Evolutionary conservation across 2,113 vertebrate genomes (phyloP), one percentile per base, ranked within the genome.

Genomic region (Chaenogobius annularis): DNA sequence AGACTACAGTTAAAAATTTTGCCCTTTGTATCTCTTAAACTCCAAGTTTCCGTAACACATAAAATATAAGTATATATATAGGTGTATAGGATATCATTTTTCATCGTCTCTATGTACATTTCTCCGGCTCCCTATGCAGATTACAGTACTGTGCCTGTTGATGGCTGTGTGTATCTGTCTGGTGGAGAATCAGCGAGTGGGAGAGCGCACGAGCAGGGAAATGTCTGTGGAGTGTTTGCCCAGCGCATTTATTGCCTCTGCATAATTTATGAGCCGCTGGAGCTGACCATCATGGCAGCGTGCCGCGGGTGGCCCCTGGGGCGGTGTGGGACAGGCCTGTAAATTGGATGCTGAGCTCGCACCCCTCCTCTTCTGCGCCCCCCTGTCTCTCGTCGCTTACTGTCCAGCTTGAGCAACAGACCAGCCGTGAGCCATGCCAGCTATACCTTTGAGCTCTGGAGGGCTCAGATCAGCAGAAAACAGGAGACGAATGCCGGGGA

Each of bases 201-300:
- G 74, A 79, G 87, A 87, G 91, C 87, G 91, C 82, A 90, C 86
- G 85, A 83, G 85, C 79, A 69, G 82, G 82, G 71, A 78, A 85
- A 72, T 79, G 79, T 90, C 82, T 86, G 86, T 93, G 91, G 85
- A 91, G 91, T 94, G 93, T 95, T 96, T 95, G 94, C 94, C 87
- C 92, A 94, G 92, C 89, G 91, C 93, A 75, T 96, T 97, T 97
- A 98, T 97, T 97, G 95, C 93, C 89, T 94, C 92, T 98, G 94
- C 95, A 96, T 98, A 95, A 97, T 97, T 96, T 94, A 97, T 96
- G 93, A 96, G 94, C 93, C 90, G 93, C 92, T 94, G 94, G 89
- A 90, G 93, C 83, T 95, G 95, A 91, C 94, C 94, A 93, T 92
- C 93, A 92, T 97, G 91, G 83, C 85, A 94, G 92, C 92, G 91